Evolutionary conservation across 1,140 invertebrate genomes (phyloP).

Genomic region (Micrasema minimum): DNA sequence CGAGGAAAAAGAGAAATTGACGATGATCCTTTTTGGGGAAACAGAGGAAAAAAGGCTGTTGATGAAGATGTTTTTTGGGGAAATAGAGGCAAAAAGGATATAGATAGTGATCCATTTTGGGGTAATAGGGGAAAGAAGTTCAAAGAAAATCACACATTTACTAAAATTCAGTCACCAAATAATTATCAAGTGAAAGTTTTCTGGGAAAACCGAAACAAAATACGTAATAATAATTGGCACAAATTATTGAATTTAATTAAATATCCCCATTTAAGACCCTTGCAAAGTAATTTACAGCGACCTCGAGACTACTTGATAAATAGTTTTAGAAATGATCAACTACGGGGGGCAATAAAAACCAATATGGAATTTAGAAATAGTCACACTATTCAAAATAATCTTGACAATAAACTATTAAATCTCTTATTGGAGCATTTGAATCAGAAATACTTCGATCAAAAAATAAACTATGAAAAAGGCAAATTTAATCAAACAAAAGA

Average conservation of each 20-base stretch:
- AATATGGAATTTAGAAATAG: neutral
- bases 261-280: neutral
- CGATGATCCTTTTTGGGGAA: constrained; percentile 47
- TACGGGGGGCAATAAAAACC: neutral
- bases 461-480: neutral
- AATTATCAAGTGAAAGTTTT: constrained; percentile 50
- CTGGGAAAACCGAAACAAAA: constrained; percentile 58
- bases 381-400: neutral
- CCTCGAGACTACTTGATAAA: neutral
- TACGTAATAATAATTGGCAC: neutral
- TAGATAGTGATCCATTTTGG: constrained; percentile 39
- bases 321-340: neutral
- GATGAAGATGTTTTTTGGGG: constrained; percentile 47
- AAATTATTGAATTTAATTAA: neutral
- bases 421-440: constrained; percentile 5
- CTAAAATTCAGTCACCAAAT: constrained; percentile 43
- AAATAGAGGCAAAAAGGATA: constrained; percentile 47
- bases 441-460: neutral
- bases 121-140: constrained; percentile 44
- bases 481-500: neutral
- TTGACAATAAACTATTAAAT: neutral
- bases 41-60: constrained; percentile 46
- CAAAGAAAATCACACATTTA: constrained; percentile 29
- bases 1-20: constrained; percentile 46
- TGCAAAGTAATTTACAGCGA: neutral